Percentiles rank a stretch among this genome's conserved stretches.
phyloP scores from a whole-genome alignment of 2,113 vertebrate species.

The Ammospiza nelsoni region DNA sequence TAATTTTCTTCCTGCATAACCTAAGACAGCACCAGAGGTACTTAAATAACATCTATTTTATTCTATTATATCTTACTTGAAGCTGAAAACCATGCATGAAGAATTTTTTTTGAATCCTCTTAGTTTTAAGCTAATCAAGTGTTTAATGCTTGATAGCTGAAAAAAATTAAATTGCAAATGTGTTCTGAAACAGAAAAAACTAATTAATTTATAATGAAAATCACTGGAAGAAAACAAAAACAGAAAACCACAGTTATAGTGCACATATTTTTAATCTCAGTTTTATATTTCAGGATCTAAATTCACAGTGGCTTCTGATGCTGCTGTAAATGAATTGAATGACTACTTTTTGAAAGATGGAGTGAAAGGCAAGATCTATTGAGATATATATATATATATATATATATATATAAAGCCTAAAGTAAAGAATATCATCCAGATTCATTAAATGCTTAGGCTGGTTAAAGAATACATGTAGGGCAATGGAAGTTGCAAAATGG shows the following conservation, averaged over 20 bases:
- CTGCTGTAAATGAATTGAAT: background rate
- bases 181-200: slow-evolving; percentile 43
- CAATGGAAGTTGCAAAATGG: background rate
- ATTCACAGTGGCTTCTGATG: background rate
- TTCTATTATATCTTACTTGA: slow-evolving; percentile 45
- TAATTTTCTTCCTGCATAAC: background rate
- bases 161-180: slow-evolving; percentile 51
- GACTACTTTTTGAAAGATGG: background rate
- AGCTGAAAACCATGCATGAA: slow-evolving; percentile 38
- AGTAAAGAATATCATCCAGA: background rate
- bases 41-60: slow-evolving; percentile 48
- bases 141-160: slow-evolving; percentile 32
- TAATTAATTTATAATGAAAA: slow-evolving; percentile 32
- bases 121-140: slow-evolving; percentile 49
- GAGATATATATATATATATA: no score
- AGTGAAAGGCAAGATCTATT: background rate
- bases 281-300: background rate
- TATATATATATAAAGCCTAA: background rate
- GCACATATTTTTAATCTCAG: background rate
- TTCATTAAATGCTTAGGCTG: background rate
- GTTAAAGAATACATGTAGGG: background rate
- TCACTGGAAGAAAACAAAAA: slow-evolving; percentile 7
- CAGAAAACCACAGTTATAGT: background rate
- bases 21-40: background rate
- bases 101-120: slow-evolving; percentile 9